Evolutionary conservation across 2,797 vertebrate species (phyloP).

Genomic region (Anguilla anguilla): DNA sequence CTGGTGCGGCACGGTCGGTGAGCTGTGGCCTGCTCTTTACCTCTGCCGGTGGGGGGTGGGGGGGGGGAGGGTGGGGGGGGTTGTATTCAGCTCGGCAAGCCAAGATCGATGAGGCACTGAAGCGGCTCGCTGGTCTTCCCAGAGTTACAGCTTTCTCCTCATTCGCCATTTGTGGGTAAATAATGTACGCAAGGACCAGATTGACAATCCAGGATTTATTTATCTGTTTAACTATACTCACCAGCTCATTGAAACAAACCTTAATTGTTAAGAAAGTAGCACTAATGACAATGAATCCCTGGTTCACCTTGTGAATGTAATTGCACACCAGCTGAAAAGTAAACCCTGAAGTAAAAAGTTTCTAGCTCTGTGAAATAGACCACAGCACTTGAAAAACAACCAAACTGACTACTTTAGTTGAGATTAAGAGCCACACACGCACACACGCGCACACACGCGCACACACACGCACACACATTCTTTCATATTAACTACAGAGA

Average conservation of each 20-base stretch:
- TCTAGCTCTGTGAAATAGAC: background rate
- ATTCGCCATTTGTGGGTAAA: background rate
- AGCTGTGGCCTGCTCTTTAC: background rate
- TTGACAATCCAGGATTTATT: background rate
- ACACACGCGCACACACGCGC: background rate
- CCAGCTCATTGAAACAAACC: background rate
- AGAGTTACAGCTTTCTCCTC: background rate
- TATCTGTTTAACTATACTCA: background rate
- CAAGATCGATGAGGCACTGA: slow-evolving; percentile 7
- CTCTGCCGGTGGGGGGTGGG: background rate
- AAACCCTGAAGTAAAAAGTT: background rate
- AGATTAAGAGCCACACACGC: background rate
- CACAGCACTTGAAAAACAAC: background rate
- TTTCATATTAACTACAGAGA: slow-evolving; percentile 37
- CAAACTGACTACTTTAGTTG: background rate
- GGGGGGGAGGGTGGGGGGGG: background rate
- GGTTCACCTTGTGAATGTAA: slow-evolving; percentile 1
- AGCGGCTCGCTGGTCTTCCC: background rate
- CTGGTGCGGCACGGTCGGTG: background rate
- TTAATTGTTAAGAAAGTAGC: background rate
- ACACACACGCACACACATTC: background rate
- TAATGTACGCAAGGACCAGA: background rate
- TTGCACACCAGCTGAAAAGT: slow-evolving; percentile 2
- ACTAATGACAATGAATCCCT: background rate
- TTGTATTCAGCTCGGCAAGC: background rate